Conservation (phyloP, 2,113 vertebrate species). For the Malurus alboscapulatus region DNA sequence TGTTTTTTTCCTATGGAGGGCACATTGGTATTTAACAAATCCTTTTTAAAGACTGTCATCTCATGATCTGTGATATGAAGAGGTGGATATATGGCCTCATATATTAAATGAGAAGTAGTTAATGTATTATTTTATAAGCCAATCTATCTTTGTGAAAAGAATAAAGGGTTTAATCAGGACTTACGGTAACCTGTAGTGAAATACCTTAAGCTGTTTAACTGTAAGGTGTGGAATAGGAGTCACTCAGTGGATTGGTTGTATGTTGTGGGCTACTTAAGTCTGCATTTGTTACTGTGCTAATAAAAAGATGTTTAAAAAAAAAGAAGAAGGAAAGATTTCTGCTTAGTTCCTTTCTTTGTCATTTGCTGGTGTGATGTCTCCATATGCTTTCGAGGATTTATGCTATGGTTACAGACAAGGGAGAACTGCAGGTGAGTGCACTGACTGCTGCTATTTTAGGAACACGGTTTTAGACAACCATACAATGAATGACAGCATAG, state of each 20-base stretch:
- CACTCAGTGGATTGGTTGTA: slow-evolving; percentile 80
- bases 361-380: background rate
- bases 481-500: background rate
- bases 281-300: slow-evolving; percentile 87
- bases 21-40: slow-evolving; percentile 72
- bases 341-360: slow-evolving; percentile 4
- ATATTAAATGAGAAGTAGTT: slow-evolving; percentile 69
- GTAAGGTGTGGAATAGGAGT: slow-evolving; percentile 79
- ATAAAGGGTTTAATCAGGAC: slow-evolving; percentile 71
- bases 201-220: slow-evolving; percentile 86
- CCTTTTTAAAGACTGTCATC: slow-evolving; percentile 72
- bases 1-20: slow-evolving; percentile 58
- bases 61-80: slow-evolving; percentile 59
- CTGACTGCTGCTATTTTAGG: background rate
- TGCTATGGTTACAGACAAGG: background rate
- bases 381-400: background rate
- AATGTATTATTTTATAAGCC: slow-evolving; percentile 77
- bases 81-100: slow-evolving; percentile 55
- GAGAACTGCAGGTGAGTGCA: background rate
- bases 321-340: background rate
- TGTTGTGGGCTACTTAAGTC: slow-evolving; percentile 79
- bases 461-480: background rate
- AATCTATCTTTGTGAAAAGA: slow-evolving; percentile 71
- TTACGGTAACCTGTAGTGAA: slow-evolving; percentile 79
- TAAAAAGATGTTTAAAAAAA: slow-evolving; percentile 80